Conservation (phyloP, 2,113 vertebrate species). For the Butorides virescens region DNA sequence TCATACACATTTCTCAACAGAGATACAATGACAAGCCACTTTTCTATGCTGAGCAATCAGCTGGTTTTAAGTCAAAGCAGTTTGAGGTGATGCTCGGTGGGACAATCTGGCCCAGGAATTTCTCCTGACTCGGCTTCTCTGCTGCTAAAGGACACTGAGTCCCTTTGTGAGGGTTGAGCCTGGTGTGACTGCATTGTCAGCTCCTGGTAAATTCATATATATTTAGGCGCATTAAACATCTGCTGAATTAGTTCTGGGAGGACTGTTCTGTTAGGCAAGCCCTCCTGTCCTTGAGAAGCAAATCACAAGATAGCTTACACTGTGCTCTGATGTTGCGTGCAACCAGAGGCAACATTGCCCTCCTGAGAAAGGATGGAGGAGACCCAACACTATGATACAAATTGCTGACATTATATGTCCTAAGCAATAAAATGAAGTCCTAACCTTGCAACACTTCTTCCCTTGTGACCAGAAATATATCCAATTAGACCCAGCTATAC, state of each 20-base stretch:
- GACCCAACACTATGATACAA: not conserved
- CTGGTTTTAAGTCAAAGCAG: not conserved
- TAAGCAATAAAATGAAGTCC: not conserved
- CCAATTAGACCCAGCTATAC: not conserved
- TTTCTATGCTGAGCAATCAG: not conserved
- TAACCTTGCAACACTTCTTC: not conserved
- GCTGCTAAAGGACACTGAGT: not conserved
- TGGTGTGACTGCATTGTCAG: slow-evolving; percentile 29
- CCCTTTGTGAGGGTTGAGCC: not conserved
- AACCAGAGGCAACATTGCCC: not conserved
- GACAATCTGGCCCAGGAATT: not conserved
- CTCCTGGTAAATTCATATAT: slow-evolving; percentile 11
- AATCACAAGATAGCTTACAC: not conserved
- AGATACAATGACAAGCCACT: not conserved
- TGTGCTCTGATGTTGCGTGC: not conserved
- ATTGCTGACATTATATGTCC: not conserved
- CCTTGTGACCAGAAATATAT: not conserved
- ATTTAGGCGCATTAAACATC: slow-evolving; percentile 51
- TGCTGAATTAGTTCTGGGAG: slow-evolving; percentile 41
- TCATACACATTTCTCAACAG: not conserved
- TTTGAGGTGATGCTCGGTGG: not conserved
- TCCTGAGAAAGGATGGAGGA: not conserved
- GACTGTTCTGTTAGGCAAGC: not conserved
- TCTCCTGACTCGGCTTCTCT: slow-evolving; percentile 1
- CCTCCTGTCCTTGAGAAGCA: slow-evolving; percentile 37